Evolutionary conservation across 2,113 vertebrate species (phyloP), one percentile per base, ranked within the genome.

Genomic region (Lonchura striata): DNA sequence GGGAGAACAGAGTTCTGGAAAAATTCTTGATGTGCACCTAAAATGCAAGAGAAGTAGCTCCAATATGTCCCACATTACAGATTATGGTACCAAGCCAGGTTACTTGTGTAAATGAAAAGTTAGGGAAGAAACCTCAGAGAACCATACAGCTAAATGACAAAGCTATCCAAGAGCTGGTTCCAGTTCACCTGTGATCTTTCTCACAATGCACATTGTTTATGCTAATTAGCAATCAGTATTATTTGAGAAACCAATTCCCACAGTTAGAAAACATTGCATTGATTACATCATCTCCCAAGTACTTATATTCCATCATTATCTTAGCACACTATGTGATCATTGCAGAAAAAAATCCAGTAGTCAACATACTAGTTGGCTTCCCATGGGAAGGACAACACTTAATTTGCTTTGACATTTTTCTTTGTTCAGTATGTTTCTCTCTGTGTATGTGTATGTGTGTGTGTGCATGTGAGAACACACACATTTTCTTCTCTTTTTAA

Each of bases 311-410:
- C 37, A 28, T 94, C 80, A 66, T 92, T 88, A 87, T 61, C 78
- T 92, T 88, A 91, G 82, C 83, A 96, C 57, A 46, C 18, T 92
- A 66, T 28, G 22, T 47, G 66, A 94, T 52, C 82, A 74, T 50
- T 93, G 96, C 88, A 90, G 88, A 94, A 82, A 81, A 82, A 91
- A 88, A 82, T 82, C 47, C 92, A 94, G 88, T 56, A 72, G 79
- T 96, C 95, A 89, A 76, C 72, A 77, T 41, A 39, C 77, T 52
- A 94, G 83, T 81, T 97, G 97, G 97, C 97, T 98, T 98, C 95
- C 94, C 95, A 94, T 85, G 85, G 97, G 97, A 93, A 97, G 90
- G 86, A 92, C 66, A 72, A 93, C 70, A 64, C 63, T 94, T 93
- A 95, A 85, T 78, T 89, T 35, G 47, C 63, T 92, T 96, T 86